Conservation (phyloP, 2,888 invertebrate species). For the Andrena camellia region DNA sequence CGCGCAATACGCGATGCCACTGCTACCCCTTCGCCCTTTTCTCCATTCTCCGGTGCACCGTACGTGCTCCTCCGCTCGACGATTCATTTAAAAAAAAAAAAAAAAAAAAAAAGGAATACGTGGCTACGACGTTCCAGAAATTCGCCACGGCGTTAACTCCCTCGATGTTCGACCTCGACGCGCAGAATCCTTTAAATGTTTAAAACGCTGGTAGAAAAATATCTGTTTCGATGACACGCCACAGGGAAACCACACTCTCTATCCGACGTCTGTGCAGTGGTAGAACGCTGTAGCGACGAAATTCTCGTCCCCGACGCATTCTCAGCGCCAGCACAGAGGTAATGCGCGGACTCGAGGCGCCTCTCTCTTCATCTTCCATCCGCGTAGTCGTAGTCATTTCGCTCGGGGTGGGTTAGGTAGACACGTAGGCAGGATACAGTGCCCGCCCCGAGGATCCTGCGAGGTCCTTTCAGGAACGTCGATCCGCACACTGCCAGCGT, state of each 20-base stretch:
- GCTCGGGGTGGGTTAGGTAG: constrained; percentile 70
- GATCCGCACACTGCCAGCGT: constrained; percentile 76
- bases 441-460: constrained; percentile 79
- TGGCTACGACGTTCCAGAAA: too few species aligned
- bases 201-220: neutral
- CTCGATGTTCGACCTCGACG: too few species aligned
- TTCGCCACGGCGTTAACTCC: too few species aligned
- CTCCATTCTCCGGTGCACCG: neutral
- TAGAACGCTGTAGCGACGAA: constrained; percentile 44
- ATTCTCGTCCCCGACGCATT: constrained; percentile 64
- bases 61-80: neutral
- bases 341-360: constrained; percentile 54
- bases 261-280: neutral
- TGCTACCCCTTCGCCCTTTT: neutral
- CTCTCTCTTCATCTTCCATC: constrained; percentile 27
- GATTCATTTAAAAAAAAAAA: too few species aligned
- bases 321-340: constrained; percentile 63
- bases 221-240: neutral
- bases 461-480: constrained; percentile 81
- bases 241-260: neutral
- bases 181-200: too few species aligned
- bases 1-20: constrained; percentile 13
- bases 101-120: too few species aligned
- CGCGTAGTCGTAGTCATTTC: constrained; percentile 54
- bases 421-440: constrained; percentile 76